phyloP scores from a whole-genome alignment of 2,797 vertebrate species.

The Amphiprion clarkii region DNA sequence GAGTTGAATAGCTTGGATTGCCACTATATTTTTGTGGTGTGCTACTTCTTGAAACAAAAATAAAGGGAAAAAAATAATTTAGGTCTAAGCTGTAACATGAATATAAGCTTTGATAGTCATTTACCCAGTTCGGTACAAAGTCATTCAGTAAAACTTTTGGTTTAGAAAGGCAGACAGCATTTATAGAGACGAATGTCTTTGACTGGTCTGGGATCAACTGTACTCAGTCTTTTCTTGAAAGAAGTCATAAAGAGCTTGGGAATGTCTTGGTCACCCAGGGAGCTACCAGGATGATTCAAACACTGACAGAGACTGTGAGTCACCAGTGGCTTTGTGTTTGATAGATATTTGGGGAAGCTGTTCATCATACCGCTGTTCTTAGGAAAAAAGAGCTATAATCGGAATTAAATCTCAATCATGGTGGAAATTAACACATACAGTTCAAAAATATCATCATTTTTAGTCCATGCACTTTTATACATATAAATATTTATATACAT shows the following conservation, averaged over 20 bases:
- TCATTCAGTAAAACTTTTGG: slow-evolving; percentile 1
- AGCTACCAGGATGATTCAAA: slow-evolving; percentile 24
- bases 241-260: slow-evolving; percentile 20
- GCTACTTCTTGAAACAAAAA: not conserved
- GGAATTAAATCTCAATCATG: slow-evolving; percentile 1
- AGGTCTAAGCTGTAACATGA: not conserved
- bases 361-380: slow-evolving; percentile 16
- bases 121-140: slow-evolving; percentile 4
- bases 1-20: not conserved
- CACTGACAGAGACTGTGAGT: slow-evolving; percentile 20
- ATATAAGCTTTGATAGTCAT: not conserved
- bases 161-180: slow-evolving; percentile 10
- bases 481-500: not conserved
- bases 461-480: not conserved
- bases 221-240: slow-evolving; percentile 25
- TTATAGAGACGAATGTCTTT: slow-evolving; percentile 3
- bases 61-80: not conserved
- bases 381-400: not conserved
- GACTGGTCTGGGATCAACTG: slow-evolving; percentile 30
- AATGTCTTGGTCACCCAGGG: slow-evolving; percentile 35
- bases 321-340: slow-evolving; percentile 3
- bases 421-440: not conserved
- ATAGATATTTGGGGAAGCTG: slow-evolving; percentile 14
- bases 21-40: not conserved
- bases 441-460: not conserved